Conservation (phyloP, 2,797 vertebrate species). For the Acomys russatus region DNA sequence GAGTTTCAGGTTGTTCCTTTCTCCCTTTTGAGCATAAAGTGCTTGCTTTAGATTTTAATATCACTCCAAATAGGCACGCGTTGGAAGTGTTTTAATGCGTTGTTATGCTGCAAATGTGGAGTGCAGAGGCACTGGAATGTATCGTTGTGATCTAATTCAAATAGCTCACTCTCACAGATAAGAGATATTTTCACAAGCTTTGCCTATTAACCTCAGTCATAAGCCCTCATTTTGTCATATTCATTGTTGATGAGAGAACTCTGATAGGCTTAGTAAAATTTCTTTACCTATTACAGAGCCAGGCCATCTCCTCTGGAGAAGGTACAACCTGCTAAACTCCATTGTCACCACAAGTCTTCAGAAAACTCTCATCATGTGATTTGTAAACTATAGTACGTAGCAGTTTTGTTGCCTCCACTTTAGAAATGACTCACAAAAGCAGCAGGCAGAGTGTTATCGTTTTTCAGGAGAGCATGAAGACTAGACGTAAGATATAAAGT, state of each 20-base stretch:
- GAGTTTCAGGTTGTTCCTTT: slow-evolving; percentile 33
- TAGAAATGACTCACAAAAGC: slow-evolving; percentile 33
- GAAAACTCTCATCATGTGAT: slow-evolving; percentile 69
- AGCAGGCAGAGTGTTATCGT: not conserved
- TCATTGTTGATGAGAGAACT: slow-evolving; percentile 46
- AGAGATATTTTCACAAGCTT: slow-evolving; percentile 72
- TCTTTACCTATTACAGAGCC: slow-evolving; percentile 65
- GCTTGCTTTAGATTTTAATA: not conserved
- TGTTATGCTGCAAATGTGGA: not conserved
- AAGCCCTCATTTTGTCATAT: not conserved
- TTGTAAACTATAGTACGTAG: slow-evolving; percentile 46
- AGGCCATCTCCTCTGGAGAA: slow-evolving; percentile 54
- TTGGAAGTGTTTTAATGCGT: slow-evolving; percentile 58
- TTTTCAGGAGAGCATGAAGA: slow-evolving; percentile 14
- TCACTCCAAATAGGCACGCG: not conserved
- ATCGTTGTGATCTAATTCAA: slow-evolving; percentile 55
- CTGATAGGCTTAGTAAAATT: slow-evolving; percentile 69
- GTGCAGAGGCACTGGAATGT: slow-evolving; percentile 23
- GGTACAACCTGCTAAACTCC: slow-evolving; percentile 69
- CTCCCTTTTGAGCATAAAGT: not conserved
- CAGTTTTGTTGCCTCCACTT: slow-evolving; percentile 39
- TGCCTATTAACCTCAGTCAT: slow-evolving; percentile 37
- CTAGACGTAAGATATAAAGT: not conserved
- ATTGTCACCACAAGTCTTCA: slow-evolving; percentile 41
- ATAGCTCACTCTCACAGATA: slow-evolving; percentile 38